Evolutionary conservation across 2,888 invertebrate genomes (phyloP).

Genomic region (Phasia obesa): DNA sequence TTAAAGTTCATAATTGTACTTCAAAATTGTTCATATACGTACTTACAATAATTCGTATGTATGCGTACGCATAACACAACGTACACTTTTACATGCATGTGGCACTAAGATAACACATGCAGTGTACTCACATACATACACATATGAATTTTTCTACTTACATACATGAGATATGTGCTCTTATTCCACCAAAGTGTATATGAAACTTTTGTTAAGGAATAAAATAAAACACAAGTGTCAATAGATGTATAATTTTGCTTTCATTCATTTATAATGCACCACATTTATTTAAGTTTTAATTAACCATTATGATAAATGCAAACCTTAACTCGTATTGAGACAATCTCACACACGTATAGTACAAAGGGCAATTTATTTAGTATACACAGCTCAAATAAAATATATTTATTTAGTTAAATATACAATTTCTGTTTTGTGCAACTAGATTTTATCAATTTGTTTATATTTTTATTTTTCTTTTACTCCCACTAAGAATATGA

Average conservation of each 20-base stretch:
- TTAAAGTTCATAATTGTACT: slow-evolving; percentile 74
- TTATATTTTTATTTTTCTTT: too few species aligned
- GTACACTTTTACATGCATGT: neutral
- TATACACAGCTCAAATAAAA: too few species aligned
- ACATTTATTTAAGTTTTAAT: slow-evolving; percentile 59
- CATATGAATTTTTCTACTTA: neutral
- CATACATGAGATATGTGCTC: neutral
- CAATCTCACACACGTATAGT: too few species aligned
- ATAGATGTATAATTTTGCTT: slow-evolving; percentile 50
- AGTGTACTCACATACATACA: neutral
- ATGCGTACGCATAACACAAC: slow-evolving; percentile 1
- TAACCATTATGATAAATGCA: slow-evolving; percentile 45
- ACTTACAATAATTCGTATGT: neutral
- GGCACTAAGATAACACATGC: slow-evolving; percentile 17
- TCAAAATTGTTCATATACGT: slow-evolving; percentile 48
- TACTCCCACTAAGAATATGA: too few species aligned
- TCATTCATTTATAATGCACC: slow-evolving; percentile 43
- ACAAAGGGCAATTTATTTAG: too few species aligned
- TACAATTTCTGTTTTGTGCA: too few species aligned
- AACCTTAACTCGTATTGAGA: neutral
- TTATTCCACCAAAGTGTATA: slow-evolving; percentile 32
- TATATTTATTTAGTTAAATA: too few species aligned
- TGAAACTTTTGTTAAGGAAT: slow-evolving; percentile 43
- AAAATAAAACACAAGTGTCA: slow-evolving; percentile 48
- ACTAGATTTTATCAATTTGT: too few species aligned